phyloP scores from a whole-genome alignment of 2,113 vertebrate species.

The Dicentrarchus labrax region DNA sequence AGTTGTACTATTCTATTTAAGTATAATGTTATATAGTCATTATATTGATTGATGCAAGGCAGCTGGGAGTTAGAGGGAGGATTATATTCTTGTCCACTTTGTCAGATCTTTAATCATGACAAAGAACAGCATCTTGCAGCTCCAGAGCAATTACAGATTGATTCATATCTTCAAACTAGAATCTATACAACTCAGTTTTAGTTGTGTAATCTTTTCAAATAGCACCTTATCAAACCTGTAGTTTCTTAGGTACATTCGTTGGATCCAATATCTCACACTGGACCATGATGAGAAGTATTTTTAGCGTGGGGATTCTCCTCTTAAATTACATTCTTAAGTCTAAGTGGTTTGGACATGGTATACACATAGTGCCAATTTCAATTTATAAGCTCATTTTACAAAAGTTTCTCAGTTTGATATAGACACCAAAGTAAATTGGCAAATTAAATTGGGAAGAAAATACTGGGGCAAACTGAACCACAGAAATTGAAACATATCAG shows the following conservation, averaged over 20 bases:
- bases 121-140: neutral
- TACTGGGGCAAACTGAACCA: neutral
- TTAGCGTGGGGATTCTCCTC: neutral
- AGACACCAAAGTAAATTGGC: neutral
- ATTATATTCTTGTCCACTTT: constrained; percentile 29
- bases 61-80: neutral
- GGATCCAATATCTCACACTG: neutral
- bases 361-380: constrained; percentile 12
- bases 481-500: neutral
- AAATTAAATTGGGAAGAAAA: constrained; percentile 2
- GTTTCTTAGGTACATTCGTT: neutral
- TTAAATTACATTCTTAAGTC: constrained; percentile 12
- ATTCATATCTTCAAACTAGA: constrained; percentile 16
- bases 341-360: constrained; percentile 34
- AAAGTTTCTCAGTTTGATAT: constrained; percentile 17
- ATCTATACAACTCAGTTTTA: constrained; percentile 11
- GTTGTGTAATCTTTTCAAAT: neutral
- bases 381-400: constrained; percentile 21
- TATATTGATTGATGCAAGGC: constrained; percentile 12
- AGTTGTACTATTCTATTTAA: neutral
- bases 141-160: constrained; percentile 35
- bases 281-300: neutral
- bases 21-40: constrained; percentile 6
- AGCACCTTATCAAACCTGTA: neutral
- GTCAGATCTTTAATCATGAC: constrained; percentile 36